Evolutionary conservation across 2,888 invertebrate genomes (phyloP), one percentile per base, ranked within the genome.

Genomic region (Pristionchus entomophagus): DNA sequence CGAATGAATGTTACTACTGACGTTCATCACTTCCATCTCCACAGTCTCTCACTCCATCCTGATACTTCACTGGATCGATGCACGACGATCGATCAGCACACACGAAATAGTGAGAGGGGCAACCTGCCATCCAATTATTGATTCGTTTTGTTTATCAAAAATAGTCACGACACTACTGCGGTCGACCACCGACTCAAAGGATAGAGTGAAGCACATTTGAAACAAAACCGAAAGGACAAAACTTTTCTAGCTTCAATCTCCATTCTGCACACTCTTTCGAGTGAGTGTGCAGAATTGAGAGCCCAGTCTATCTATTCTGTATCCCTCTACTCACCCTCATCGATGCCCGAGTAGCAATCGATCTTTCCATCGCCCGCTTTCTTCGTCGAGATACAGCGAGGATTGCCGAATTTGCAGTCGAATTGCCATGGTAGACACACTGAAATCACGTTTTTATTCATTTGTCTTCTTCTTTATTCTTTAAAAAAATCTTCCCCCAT

Each of bases 1-100:
- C 59, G 59, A 26, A 22, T 22, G 8, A 22, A 22, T 59, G n/a
- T 59, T 2, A 78, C 26, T 29, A 8, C 38, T 29, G 6, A 88
- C 90, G 87, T 88, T 94, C 94, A 90, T 94, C 94, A 6, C 94
- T 94, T 53, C 94, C 94, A 91, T 95, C 94, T 29, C 91, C 89
- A 89, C 95, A 95, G 91, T 94, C 94, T 69, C 91, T 91, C 38
- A 91, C 89, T 78, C 94, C 94, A 90, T 94, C 93, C 80, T 93
- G 93, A 86, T 94, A 94, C 87, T 91, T 92, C 85, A 95, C 92
- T 90, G 91, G 91, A 35, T 89, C 88, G 32, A 92, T 90, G 65
- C 92, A 92, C 26, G 88, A 87, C 38, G 90, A 89, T 29, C 90
- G 81, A 85, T 92, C 92, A 29, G 86, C 87, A 84, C 92, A 92